Evolutionary conservation across 2,113 vertebrate species (phyloP), one percentile per base, ranked within the genome.

Genomic region (Centropristis striata): DNA sequence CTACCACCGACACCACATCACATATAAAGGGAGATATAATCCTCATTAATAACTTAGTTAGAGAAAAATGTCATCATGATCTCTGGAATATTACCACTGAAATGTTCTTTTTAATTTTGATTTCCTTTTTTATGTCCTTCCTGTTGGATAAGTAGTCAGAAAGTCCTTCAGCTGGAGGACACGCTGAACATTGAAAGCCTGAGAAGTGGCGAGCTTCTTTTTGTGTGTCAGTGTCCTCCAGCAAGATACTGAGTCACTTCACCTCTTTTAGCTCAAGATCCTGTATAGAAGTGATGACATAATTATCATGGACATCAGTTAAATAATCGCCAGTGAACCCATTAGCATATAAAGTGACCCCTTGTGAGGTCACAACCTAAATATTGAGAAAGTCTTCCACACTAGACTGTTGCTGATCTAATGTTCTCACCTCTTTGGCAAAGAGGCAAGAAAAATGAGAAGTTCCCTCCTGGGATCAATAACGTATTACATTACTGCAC

Each of bases 381-480:
- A 58, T 50, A n/a, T 18, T 0, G 25, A 60, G 18, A 46, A 60
- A 32, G 32, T 25, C 20, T 59, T 21, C 21, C 6, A 16, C 6
- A 20, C 9, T 1, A 13, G 4, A 55, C 20, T 23, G 2, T 44
- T 27, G 12, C 21, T 14, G 41, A 65, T 44, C 37, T 12, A 36
- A 20, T 54, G 32, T 27, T 80, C 49, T 23, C 15, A 41, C 9
- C 4, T 39, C 27, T 73, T 50, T 46, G 27, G 47, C 6, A 7
- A 21, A 28, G 28, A 4, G 5, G 11, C 13, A 20, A 46, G 28
- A 28, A 55, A 50, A 63, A 28, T 36, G 13, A 37, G 11, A 50
- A 18, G 41, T 50, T 63, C 20, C 46, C 47, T 50, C 37, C 25
- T 50, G 11, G 28, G 47, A 74, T 80, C 78, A 23, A 59, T 78